Evolutionary conservation across 1,140 invertebrate genomes (phyloP), one percentile per base, ranked within the genome.

Genomic region (Pseudomyrmex pallidus): DNA sequence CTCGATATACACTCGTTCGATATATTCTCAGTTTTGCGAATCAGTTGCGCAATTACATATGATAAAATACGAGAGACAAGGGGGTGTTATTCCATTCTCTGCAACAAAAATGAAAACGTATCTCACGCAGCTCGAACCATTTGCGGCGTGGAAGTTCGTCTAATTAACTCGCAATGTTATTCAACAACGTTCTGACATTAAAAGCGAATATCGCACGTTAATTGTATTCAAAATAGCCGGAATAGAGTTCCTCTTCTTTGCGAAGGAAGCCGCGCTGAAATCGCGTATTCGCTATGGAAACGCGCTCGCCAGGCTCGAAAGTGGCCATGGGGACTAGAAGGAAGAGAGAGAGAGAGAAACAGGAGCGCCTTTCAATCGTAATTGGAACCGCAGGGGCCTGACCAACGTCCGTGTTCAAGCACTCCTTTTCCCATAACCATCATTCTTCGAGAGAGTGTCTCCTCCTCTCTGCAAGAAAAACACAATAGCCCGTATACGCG

Each of bases 371-470:
- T 92, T 91, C 88, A 83, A 86, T 87, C 87, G 85, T 92, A 92
- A 92, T 92, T 92, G 91, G 91, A 91, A 86, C 87, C 87, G 74
- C 87, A 83, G 90, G 89, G 85, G 89, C 68, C 90, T 92, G 91
- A 92, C 91, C 91, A 92, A 82, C 90, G 91, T 88, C 90, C 91
- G 91, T 92, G 91, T 91, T 92, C 91, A 91, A 92, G 91, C 85
- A 92, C 91, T 91, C 91, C 91, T 92, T 89, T 91, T 90, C 87
- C 88, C 84, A 90, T 90, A 89, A 87, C 84, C 90, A 86, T 90
- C 88, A 76, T 89, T 84, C 90, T 91, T 92, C 86, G 85, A 92
- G 91, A 90, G 90, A 90, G 90, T 92, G 90, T 92, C 89, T 91
- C 85, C 74, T 64, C 63, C 52, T 68, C 74, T 68, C 66, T 57